Percentiles rank a stretch among this genome's conserved stretches.
Conservation (phyloP, 2,113 vertebrate species). For the Ciconia stormi region DNA sequence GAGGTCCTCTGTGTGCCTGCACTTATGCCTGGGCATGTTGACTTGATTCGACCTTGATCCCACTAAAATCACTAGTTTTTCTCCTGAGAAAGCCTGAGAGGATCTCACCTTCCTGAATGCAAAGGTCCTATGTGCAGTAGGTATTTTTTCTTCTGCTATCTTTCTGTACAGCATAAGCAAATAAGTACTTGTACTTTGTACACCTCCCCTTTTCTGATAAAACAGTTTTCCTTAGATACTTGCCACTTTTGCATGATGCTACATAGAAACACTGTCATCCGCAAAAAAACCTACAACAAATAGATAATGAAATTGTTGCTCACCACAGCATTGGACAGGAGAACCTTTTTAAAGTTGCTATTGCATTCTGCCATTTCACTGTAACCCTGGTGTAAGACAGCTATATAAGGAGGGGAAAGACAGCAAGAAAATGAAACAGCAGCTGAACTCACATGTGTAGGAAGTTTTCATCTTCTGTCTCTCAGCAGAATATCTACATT, state of each 20-base stretch:
- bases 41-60: neutral
- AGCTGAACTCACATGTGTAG: neutral
- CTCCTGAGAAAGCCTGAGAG: neutral
- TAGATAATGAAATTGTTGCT: neutral
- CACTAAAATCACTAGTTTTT: neutral
- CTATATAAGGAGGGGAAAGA: neutral
- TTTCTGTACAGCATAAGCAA: neutral
- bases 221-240: neutral
- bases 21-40: neutral
- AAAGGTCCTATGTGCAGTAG: neutral
- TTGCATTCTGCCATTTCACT: neutral
- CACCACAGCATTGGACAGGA: neutral
- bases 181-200: neutral
- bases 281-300: neutral
- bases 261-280: neutral
- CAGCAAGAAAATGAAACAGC: neutral
- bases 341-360: neutral
- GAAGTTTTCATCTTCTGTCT: neutral
- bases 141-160: neutral
- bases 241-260: neutral
- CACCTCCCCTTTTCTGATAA: neutral
- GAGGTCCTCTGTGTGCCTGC: neutral
- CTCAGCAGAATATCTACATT: neutral
- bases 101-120: neutral
- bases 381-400: neutral